Evolutionary conservation across 2,797 vertebrate species (phyloP), one percentile per base, ranked within the genome.

Genomic region (Gadopsis bispinosus): DNA sequence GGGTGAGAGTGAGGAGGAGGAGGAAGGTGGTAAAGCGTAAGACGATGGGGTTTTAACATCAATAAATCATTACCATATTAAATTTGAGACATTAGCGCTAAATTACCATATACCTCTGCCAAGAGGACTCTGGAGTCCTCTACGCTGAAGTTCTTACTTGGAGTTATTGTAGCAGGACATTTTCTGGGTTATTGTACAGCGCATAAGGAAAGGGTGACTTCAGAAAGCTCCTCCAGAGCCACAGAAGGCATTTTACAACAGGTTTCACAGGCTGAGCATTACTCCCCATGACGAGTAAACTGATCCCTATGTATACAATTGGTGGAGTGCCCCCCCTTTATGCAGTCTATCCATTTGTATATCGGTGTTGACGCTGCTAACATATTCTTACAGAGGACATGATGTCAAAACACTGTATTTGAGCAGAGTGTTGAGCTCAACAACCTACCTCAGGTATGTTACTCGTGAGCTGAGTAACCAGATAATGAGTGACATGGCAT

Each of bases 61-160:
- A 80, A 66, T 73, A 69, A 79, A 75, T 55, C 66, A 75, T 79
- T 67, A 64, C 0, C 39, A 4, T 66, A 43, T 79, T 67, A 61
- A 51, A 77, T 73, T 62, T 73, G 12, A 62, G 22, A 61, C 39
- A 68, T 77, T 56, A 66, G 63, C 53, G 16, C 45, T 26, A 67
- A 65, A 61, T 65, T 20, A 66, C 13, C 31, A 53, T 58, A 39
- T 43, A 50, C 39, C 50, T 54, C 20, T 51, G 29, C 50, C 16
- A 37, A 26, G 56, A 63, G 31, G 41, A 61, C 22, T 47, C 51
- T 13, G 6, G 31, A n/a, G 45, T n/a, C 12, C 35, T 59, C 33
- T 31, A 51, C 13, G 1, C 16, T 35, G 11, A 8, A 39, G 43
- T 11, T 48, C 29, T 37, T 20, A 19, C 22, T 33, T 39, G 48